A percentile compares a stretch with the other conserved stretches of the same genome.
Evolutionary conservation across 2,113 vertebrate genomes (phyloP).

Genomic region (Rhipidura dahli): DNA sequence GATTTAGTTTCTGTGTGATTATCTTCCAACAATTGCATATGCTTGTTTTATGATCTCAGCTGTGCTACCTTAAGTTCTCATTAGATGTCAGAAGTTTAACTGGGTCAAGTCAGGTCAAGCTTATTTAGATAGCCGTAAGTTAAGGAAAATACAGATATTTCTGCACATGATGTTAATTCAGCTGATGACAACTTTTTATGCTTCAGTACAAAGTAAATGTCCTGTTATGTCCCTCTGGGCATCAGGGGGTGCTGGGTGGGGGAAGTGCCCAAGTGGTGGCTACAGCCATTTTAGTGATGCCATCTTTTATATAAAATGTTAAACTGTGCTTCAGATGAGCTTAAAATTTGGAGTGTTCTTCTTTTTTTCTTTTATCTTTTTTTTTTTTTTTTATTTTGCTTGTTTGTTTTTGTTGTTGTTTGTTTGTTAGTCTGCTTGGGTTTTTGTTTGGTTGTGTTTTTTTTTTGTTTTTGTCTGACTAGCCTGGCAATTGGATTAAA

Average conservation of each 20-base stretch:
- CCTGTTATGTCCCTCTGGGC: not conserved
- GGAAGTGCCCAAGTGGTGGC: not conserved
- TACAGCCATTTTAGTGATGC: not conserved
- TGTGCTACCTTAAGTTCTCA: slow-evolving; percentile 34
- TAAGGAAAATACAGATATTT: not conserved
- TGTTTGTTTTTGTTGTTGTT: not conserved
- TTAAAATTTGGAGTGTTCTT: not conserved
- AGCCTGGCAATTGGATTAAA: not conserved
- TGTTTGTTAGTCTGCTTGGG: not conserved
- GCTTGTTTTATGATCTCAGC: slow-evolving; percentile 46
- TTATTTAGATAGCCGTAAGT: slow-evolving; percentile 8
- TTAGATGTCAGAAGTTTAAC: slow-evolving; percentile 38
- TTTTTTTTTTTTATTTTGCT: too few relatives aligned
- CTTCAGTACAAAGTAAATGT: not conserved
- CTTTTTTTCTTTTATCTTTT: accelerated
- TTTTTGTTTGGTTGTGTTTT: not conserved
- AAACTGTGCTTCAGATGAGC: not conserved
- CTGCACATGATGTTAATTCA: not conserved
- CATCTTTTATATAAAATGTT: not conserved
- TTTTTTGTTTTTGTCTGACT: not conserved
- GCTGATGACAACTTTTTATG: not conserved
- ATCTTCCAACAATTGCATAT: slow-evolving; percentile 22
- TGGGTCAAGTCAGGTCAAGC: slow-evolving; percentile 31
- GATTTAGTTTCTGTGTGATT: slow-evolving; percentile 43
- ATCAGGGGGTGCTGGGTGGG: not conserved